Evolutionary conservation across 2,888 invertebrate species (phyloP).

Genomic region (Hyposoter dolosus): DNA sequence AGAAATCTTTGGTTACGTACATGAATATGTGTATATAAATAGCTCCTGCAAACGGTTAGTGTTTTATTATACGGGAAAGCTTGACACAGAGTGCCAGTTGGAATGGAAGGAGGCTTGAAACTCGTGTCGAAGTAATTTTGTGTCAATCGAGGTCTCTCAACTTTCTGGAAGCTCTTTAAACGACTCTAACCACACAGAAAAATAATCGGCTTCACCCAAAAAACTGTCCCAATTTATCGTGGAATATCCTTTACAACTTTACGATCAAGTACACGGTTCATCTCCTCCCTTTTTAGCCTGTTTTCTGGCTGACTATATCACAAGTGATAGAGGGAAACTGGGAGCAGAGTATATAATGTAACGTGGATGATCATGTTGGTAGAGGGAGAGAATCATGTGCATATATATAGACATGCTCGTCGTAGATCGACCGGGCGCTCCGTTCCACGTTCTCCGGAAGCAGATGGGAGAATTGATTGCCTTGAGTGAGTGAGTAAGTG

Average conservation of each 20-base stretch:
- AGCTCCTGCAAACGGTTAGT: background rate
- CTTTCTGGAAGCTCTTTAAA: background rate
- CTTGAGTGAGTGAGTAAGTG: conserved; percentile 11
- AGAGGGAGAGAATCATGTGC: conserved; percentile 16
- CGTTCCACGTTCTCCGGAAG: conserved; percentile 56
- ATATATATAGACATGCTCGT: background rate
- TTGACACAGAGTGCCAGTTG: background rate
- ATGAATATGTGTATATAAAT: background rate
- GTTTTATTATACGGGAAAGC: background rate
- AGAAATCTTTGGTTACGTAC: background rate
- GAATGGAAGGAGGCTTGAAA: background rate
- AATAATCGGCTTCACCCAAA: background rate
- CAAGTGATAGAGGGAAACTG: conserved; percentile 2
- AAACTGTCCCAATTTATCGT: background rate
- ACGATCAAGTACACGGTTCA: background rate
- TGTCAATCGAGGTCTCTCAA: background rate
- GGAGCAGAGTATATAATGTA: conserved; percentile 40
- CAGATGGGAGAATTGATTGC: conserved; percentile 67
- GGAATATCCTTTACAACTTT: background rate
- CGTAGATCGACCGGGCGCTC: conserved; percentile 28
- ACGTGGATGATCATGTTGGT: background rate
- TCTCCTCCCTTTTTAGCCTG: background rate
- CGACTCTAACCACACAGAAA: background rate
- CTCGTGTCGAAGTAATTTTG: background rate
- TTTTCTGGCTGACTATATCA: conserved; percentile 5